phyloP scores from a whole-genome alignment of 2,797 vertebrate genomes.

The Chaetodon trifasciatus region DNA sequence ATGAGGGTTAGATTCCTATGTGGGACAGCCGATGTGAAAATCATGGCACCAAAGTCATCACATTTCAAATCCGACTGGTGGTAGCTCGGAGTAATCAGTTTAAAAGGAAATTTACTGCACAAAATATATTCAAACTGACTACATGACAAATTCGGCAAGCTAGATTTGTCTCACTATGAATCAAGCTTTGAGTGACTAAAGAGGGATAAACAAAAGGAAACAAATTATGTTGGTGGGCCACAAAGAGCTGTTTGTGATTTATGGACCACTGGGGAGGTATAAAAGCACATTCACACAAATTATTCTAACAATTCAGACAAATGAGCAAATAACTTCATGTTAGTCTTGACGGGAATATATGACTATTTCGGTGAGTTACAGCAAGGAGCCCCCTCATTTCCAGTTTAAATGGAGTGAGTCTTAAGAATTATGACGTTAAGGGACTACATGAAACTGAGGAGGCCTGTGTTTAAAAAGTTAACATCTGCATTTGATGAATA shows the following conservation, averaged over 20 bases:
- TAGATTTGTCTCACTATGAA: constrained; percentile 71
- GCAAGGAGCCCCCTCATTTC: constrained; percentile 61
- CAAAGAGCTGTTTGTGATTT: constrained; percentile 80
- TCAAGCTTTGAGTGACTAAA: constrained; percentile 72
- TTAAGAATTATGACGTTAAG: constrained; percentile 75
- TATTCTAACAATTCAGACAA: constrained; percentile 81
- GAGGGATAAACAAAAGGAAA: constrained; percentile 75
- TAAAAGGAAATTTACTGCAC: constrained; percentile 48
- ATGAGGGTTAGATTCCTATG: not conserved
- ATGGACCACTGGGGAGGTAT: constrained; percentile 79
- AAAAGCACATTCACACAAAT: constrained; percentile 84
- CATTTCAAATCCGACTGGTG: constrained; percentile 28
- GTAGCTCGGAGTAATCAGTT: constrained; percentile 43
- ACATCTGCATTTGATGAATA: constrained; percentile 77
- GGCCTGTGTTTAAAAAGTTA: constrained; percentile 73
- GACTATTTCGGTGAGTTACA: constrained; percentile 65
- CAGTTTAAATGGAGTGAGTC: constrained; percentile 75
- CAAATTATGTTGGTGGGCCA: constrained; percentile 68
- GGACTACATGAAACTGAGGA: constrained; percentile 68
- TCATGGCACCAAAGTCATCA: constrained; percentile 33
- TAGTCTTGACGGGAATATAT: constrained; percentile 79
- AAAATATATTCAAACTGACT: constrained; percentile 57
- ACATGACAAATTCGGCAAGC: constrained; percentile 58
- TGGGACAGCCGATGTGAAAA: constrained; percentile 20
- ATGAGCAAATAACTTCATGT: constrained; percentile 81